A percentile compares a stretch with the other conserved stretches of the same genome.
phyloP scores from a whole-genome alignment of 2,113 vertebrate genomes.

The Dascyllus trimaculatus region DNA sequence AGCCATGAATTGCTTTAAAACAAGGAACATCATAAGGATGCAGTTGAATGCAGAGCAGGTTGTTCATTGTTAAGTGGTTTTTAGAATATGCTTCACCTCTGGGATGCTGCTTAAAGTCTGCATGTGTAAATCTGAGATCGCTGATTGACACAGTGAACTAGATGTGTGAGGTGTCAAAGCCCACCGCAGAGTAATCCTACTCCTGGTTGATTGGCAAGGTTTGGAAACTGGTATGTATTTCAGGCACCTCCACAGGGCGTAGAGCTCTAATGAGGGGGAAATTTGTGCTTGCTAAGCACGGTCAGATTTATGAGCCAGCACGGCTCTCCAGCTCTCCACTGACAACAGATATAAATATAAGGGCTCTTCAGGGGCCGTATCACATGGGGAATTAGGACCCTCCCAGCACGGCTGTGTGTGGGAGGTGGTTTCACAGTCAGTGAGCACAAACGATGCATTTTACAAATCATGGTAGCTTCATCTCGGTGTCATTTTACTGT shows the following conservation, averaged over 20 bases:
- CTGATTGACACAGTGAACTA: conserved; percentile 5
- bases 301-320: conserved; percentile 74
- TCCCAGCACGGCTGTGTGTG: conserved; percentile 38
- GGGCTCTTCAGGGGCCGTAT: conserved; percentile 51
- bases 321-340: conserved; percentile 66
- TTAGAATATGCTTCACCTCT: conserved; percentile 1
- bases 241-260: conserved; percentile 61
- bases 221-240: conserved; percentile 66
- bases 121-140: conserved; percentile 7
- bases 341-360: conserved; percentile 77
- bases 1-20: conserved; percentile 21
- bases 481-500: conserved; percentile 16
- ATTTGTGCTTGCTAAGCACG: conserved; percentile 79
- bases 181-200: conserved; percentile 17
- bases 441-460: conserved; percentile 47
- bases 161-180: conserved; percentile 31
- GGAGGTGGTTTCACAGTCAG: conserved; percentile 31
- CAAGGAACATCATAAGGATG: background rate
- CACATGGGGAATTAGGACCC: conserved; percentile 49
- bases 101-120: background rate
- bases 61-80: background rate
- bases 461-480: conserved; percentile 22
- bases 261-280: conserved; percentile 74
- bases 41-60: background rate
- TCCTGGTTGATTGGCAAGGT: conserved; percentile 48